Percentiles rank a stretch among this genome's conserved stretches.
These are phyloP conservation scores for Sebastes minor DNA, from an alignment of 2,797 vertebrate genomes.

Conservation along the genomic window DNA sequence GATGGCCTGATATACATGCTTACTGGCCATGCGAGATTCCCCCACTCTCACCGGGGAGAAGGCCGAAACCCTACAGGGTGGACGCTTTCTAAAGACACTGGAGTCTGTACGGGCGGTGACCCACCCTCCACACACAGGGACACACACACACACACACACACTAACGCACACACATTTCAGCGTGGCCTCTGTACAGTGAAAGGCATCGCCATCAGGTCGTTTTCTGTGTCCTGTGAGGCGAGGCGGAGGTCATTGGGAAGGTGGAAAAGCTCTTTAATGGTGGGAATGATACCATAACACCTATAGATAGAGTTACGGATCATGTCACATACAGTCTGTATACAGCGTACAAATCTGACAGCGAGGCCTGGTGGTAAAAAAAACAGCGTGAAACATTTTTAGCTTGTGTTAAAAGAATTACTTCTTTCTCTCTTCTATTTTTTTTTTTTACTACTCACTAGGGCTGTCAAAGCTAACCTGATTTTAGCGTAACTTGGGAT, in stretches of 20 bases:
- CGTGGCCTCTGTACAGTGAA: conserved; percentile 54
- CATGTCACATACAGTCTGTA: conserved; percentile 69
- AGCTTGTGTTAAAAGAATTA: conserved; percentile 5
- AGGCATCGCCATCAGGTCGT: conserved; percentile 70
- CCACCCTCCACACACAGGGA: conserved; percentile 26
- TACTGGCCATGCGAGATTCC: conserved; percentile 83
- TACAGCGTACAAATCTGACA: conserved; percentile 44
- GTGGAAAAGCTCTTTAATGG: conserved; percentile 80
- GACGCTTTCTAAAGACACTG: conserved; percentile 60
- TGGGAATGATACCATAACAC: conserved; percentile 81
- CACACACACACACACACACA: conserved; percentile 28
- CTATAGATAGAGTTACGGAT: conserved; percentile 79
- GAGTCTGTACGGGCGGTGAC: conserved; percentile 62
- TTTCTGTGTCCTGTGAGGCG: conserved; percentile 78
- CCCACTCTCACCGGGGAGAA: conserved; percentile 77
- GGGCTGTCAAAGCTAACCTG: no score
- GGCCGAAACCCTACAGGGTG: conserved; percentile 64
- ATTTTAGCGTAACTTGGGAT: no score
- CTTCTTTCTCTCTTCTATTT: background rate
- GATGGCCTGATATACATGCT: conserved; percentile 87
- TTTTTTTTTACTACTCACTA: background rate
- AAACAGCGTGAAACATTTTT: conserved; percentile 20
- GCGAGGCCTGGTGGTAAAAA: conserved; percentile 21
- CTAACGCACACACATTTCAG: conserved; percentile 9
- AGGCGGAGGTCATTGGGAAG: conserved; percentile 74